Base-by-base conservation (phyloP, 2,797 vertebrate genomes). In the Lophius americanus region DNA sequence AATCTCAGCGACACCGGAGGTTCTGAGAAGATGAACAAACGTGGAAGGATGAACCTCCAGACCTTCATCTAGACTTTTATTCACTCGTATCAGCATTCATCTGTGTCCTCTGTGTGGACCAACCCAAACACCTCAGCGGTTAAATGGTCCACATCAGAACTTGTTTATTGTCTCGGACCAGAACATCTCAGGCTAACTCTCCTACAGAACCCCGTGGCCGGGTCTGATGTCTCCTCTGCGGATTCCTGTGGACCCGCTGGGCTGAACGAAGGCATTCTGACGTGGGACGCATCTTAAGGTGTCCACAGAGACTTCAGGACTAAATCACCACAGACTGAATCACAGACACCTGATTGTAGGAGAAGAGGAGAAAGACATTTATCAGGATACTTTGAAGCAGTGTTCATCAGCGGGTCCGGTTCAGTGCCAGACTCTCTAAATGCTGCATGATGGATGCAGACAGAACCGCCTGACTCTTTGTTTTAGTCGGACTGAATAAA, bases 211-310 rank as follows among this genome's bases (percentile, higher is more conserved):
- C 74, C 71, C 3, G 61, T 78, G 73, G 85, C 85, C 73, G 51
- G 63, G 70, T 90, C 81, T 88, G 85, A 88, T 88, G 85, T 81
- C 74, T 75, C 64, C 82, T 75, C 72, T 65, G 67, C 66, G 67
- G 71, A 81, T 86, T 87, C 75, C 70, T 74, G 53, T 73, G 61
- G 78, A 81, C 74, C 87, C 52, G 64, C 81, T 81, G 84, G 83
- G 68, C 81, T 85, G 81, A 88, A 88, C 86, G 89, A 91, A 90
- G 87, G 76, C 78, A 84, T 89, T 83, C 71, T 88, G 77, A 87
- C 70, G 71, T 65, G 72, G 73, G 80, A 47, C 67, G 84, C 85
- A 85, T 90, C 89, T 85, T 85, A 87, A 86, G 80, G 58, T 83
- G 84, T 85, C 84, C 73, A 65, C 70, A 59, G 60, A 69, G 77